Conservation (phyloP, 2,888 invertebrate species). For the Macaria liturata region DNA sequence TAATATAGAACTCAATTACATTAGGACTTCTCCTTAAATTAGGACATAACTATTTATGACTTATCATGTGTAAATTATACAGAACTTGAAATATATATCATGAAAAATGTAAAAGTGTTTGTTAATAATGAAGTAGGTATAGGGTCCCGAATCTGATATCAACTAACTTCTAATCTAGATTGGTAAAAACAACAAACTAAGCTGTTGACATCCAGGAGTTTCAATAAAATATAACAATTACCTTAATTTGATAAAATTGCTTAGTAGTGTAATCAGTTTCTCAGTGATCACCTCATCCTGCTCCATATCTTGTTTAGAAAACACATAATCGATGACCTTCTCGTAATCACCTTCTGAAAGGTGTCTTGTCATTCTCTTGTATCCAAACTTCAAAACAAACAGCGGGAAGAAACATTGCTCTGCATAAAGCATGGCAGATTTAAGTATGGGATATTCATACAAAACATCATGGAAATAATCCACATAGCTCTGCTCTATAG, state of each 20-base stretch:
- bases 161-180: too few relatives aligned
- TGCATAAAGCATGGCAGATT: conserved; percentile 57
- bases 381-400: conserved; percentile 58
- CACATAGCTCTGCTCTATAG: conserved; percentile 45
- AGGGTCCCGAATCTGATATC: too few relatives aligned
- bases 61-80: too few relatives aligned
- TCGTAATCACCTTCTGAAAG: conserved; percentile 25
- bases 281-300: conserved; percentile 39
- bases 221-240: conserved; percentile 33
- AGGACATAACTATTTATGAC: too few relatives aligned
- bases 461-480: conserved; percentile 64
- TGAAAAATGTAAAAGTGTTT: too few relatives aligned
- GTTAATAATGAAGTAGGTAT: too few relatives aligned
- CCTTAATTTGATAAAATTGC: conserved; percentile 67
- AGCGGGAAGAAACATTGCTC: conserved; percentile 48
- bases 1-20: too few relatives aligned
- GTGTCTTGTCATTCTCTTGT: conserved; percentile 14
- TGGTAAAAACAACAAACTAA: too few relatives aligned
- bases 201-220: too few relatives aligned
- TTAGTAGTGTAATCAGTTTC: conserved; percentile 53
- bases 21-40: too few relatives aligned
- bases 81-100: too few relatives aligned
- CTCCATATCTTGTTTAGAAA: conserved; percentile 35
- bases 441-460: conserved; percentile 60
- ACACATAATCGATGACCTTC: conserved; percentile 52